Evolutionary conservation across 2,113 vertebrate species (phyloP).

Genomic region (Psilopogon haemacephalus): DNA sequence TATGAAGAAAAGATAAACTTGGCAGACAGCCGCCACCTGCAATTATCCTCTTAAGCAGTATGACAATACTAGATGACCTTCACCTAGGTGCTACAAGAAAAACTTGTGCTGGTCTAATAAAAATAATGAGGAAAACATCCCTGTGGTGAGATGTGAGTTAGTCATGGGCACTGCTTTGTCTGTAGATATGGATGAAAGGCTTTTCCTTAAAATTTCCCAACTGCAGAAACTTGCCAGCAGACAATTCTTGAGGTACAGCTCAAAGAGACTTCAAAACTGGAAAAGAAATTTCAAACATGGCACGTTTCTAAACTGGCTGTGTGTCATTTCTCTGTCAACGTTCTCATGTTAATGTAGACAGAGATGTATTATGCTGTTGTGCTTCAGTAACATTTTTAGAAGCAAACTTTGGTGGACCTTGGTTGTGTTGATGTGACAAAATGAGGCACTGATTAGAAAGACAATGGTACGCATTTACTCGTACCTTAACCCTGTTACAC

Average conservation of each 20-base stretch:
- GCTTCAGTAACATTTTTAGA: neutral
- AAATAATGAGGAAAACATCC: neutral
- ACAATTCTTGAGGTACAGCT: no score
- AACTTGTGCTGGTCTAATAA: neutral
- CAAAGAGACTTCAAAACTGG: no score
- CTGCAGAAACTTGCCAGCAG: no score
- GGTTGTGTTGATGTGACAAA: neutral
- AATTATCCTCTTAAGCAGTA: neutral
- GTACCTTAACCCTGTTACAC: conserved; percentile 93
- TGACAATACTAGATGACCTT: neutral
- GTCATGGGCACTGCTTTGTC: no score
- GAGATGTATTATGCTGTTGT: no score
- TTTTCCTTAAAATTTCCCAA: no score
- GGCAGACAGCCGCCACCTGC: neutral
- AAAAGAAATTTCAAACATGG: no score
- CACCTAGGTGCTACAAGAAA: neutral
- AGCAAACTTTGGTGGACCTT: neutral
- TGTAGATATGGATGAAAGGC: no score
- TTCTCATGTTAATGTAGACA: no score
- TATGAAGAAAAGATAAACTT: neutral
- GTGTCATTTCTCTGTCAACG: no score
- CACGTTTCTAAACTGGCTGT: no score
- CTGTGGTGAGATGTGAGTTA: no score
- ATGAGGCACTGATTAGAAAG: neutral
- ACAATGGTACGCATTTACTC: neutral